A percentile compares a stretch with the other conserved stretches of the same genome.
phyloP scores from a whole-genome alignment of 2,797 vertebrate genomes.

The Enteromius radiatus region DNA sequence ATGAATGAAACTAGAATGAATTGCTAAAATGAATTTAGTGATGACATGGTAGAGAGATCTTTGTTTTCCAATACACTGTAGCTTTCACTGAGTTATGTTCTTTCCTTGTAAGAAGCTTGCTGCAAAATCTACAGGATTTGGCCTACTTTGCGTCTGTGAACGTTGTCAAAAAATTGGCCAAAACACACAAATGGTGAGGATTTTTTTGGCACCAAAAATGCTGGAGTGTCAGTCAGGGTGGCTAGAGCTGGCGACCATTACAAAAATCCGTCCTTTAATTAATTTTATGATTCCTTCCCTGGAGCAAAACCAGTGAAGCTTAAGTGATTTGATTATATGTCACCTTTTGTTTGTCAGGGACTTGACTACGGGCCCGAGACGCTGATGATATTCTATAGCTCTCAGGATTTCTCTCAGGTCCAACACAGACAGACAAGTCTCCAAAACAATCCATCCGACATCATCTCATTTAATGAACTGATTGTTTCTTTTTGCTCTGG shows the following conservation, averaged over 20 bases:
- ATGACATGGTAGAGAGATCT: not conserved
- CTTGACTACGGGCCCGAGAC: slow-evolving; percentile 44
- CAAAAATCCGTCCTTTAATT: slow-evolving; percentile 63
- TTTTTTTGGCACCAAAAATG: slow-evolving; percentile 63
- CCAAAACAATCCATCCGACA: slow-evolving; percentile 21
- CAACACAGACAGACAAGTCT: slow-evolving; percentile 32
- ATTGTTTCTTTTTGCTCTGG: slow-evolving; percentile 22
- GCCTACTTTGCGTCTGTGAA: slow-evolving; percentile 56
- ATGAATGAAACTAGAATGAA: not conserved
- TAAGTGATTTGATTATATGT: slow-evolving; percentile 50
- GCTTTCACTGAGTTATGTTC: slow-evolving; percentile 48
- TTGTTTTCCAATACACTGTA: not conserved
- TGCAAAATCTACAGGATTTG: slow-evolving; percentile 65
- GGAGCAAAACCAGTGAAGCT: slow-evolving; percentile 41
- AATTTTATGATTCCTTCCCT: slow-evolving; percentile 53
- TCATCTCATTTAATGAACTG: not conserved
- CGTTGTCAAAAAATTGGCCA: slow-evolving; percentile 65
- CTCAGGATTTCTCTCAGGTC: too few relatives aligned
- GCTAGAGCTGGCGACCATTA: slow-evolving; percentile 53
- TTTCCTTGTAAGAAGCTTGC: slow-evolving; percentile 60
- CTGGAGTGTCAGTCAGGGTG: slow-evolving; percentile 59
- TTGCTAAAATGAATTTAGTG: not conserved
- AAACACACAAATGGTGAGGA: slow-evolving; percentile 69
- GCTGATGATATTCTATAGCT: slow-evolving; percentile 55
- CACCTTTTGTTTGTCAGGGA: slow-evolving; percentile 50